Evolutionary conservation across 1,140 invertebrate genomes (phyloP), one percentile per base, ranked within the genome.

Genomic region (Hyposmocoma kahamanoa): DNA sequence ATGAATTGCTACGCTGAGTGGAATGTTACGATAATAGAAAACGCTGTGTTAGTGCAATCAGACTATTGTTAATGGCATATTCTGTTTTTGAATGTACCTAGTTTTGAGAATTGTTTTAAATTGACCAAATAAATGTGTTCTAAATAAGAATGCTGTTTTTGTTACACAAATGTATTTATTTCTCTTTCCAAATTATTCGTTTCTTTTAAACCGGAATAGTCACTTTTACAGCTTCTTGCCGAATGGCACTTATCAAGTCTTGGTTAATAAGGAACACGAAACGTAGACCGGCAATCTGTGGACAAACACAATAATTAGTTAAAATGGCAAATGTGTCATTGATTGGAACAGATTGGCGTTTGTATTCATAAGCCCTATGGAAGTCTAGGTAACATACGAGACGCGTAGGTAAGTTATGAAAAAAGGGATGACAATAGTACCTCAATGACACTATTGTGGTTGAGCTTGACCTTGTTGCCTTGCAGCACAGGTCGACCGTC

Each of bases 201-300:
- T 28, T 28, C 32, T 48, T n/a, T 74, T 72, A 85, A 15, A 74
- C 74, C 57, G 86, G 85, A 71, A 88, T 86, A 65, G 90, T 91
- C 44, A 93, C 89, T 86, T 93, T 95, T 22, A 92, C 91, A 50
- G 92, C 91, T 84, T 96, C 95, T 75, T 93, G 91, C 41, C 94
- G 88, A 58, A 96, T 95, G 18, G 92, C 91, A 69, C 91, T 95
- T 53, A 97, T 95, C 15, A 97, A 85, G 61, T 98, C 96, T 81
- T 96, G 94, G 83, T 98, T 98, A 43, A 98, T 93, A 32, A 97
- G 90, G 79, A 98, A 98, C 57, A 97, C 95, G 83, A 98, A 97
- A 53, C 95, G 90, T 20, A 98, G 86, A 51, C 95, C 94, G 18
- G 95, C 92, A 65, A 98, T 95, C 92, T 95, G 86, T 61, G 88